These are phyloP conservation scores for Charadrius vociferus DNA, from an alignment of 2,113 vertebrate species.

Conservation along the genomic window DNA sequence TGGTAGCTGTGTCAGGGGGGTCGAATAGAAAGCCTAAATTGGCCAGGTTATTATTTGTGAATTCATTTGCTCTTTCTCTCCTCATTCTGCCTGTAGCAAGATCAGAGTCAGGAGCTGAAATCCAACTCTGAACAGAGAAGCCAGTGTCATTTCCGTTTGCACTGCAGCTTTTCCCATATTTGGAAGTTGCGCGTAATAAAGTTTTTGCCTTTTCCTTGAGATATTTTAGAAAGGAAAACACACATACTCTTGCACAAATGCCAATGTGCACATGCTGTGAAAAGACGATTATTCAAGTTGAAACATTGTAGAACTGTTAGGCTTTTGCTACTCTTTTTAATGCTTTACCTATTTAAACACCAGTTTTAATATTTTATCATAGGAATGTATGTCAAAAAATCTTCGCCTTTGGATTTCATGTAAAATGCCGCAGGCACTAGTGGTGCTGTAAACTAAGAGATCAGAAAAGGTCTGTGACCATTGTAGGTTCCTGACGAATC, in stretches of 20 bases:
- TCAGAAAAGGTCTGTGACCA: background rate
- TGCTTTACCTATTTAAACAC: background rate
- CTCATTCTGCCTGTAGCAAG: background rate
- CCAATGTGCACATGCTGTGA: background rate
- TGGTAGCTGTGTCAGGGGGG: background rate
- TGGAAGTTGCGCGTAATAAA: background rate
- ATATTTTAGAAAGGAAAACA: background rate
- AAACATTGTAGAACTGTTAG: conserved; percentile 2
- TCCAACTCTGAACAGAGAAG: background rate
- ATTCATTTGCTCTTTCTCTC: background rate
- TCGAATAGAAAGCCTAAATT: background rate
- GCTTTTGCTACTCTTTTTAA: background rate
- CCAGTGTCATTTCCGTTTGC: background rate
- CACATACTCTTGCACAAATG: background rate
- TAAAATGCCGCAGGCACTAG: background rate
- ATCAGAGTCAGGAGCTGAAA: background rate
- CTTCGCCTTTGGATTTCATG: background rate
- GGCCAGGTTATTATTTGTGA: background rate
- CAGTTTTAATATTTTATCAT: background rate
- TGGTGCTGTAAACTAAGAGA: background rate
- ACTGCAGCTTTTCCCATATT: background rate
- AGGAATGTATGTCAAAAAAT: background rate
- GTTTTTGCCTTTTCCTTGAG: background rate
- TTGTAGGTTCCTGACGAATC: background rate
- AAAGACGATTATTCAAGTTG: background rate